Base-by-base conservation (phyloP, 2,797 vertebrate genomes). In the Sebastes flavidus region DNA sequence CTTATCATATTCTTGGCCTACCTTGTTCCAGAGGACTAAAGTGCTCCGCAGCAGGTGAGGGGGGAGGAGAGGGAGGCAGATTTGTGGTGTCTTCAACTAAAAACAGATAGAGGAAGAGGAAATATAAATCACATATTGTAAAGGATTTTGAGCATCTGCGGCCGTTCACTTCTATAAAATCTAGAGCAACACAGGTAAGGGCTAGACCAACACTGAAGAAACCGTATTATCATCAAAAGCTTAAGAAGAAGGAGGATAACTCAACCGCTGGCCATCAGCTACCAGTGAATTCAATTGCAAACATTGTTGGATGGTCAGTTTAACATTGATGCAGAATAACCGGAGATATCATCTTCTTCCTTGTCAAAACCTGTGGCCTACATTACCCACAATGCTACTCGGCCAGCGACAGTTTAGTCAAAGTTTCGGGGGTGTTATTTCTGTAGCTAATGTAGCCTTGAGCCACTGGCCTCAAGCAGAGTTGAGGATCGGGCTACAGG, bases 11-110 rank as follows among this genome's bases (percentile, higher is more conserved):
- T 75, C 81, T 75, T 73, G 65, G 69, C 89, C 90, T 96, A 99
- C 98, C 99, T 99, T 97, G 97, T 86, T 98, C 97, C 91, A 97
- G 92, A 61, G 96, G 92, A 87, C 96, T 96, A 67, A 97, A 97
- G 93, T 97, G 97, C 90, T 98, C 97, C 1, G 98, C 97, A 82
- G 98, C 97, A 91, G 99, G 99, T 3, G 99, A 99, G 0, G 97
- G 98, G 75, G 99, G 98, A 60, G 98, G 98, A 77, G 98, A 99
- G 75, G 99, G 99, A 89, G 99, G 99, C 94, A 99, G 94, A 92
- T 99, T 98, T 92, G 97, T 95, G 82, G 98, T 97, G 89, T 99
- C 99, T 89, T 96, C 96, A 75, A 96, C 96, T 96, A 78, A 9
- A 85, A 72, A 75, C 12, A 80, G 30, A 81, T 2, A 61, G 18